Base-by-base conservation (phyloP, 2,113 vertebrate genomes). In the Canis aureus region DNA sequence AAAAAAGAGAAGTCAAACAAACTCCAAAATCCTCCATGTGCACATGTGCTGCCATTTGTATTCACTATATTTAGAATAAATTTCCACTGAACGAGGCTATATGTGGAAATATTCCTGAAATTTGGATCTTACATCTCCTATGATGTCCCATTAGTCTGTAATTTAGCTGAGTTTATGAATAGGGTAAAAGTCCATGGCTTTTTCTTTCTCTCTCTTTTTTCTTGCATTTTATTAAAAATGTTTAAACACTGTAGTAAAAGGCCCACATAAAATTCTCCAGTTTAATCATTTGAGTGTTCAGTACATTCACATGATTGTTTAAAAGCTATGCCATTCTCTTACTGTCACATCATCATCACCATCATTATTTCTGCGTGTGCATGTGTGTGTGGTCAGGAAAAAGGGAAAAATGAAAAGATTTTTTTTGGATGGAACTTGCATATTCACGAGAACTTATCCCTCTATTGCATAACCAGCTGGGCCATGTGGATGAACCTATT, bases 31-130 rank as follows among this genome's bases (percentile, higher is more conserved):
- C 29, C 7, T 51, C 15, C 80, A 0, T 91, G 66, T 97, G 29
- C 9, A 32, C 9, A 20, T 38, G 17, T 81, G 25, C 29, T 86
- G 13, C 55, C 64, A 12, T 79, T 53, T 79, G 16, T 89, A 64
- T 32, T 43, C 60, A 19, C 92, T 62, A 60, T 66, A 62, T 83
- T 82, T 38, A n/a, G 13, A 90, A 38, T 94, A 83, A 83, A 38
- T 94, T 96, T 95, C 38, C 23, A n/a, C 0, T 67, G 73, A 23
- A 9, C 5, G n/a, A 55, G 49, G 32, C 5, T 89, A 23, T 66
- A 43, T 51, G 3, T 79, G 43, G 66, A 94, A 88, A 49, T 84
- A 71, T 64, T 35, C 10, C 78, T 71, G 35, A 94, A 32, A 60
- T 69, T 78, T 69, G 64, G 17, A 29, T 32, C 60, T 73, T 67